Base-by-base conservation (phyloP, 1,140 invertebrate species). In the Drosophila obscura region DNA sequence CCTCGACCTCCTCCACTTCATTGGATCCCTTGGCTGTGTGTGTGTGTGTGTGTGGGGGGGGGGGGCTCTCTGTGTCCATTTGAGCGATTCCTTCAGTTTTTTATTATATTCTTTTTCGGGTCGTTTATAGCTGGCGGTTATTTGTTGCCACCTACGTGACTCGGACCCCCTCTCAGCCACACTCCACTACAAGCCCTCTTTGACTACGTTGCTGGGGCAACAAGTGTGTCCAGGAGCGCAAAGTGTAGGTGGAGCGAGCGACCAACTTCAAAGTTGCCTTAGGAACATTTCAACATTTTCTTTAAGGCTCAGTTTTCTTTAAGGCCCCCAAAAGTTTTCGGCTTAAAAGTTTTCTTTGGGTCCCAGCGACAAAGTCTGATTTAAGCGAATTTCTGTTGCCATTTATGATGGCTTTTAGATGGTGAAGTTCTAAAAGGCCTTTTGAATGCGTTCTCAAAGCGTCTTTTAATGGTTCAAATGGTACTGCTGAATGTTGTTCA, bases 81-180 rank as follows among this genome's bases (percentile, higher is more conserved):
- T 73, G 77, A 58, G 50, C 53, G 46, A 59, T 77, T 64, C 46
- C 61, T 51, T 64, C 22, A 55, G 49, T 75, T 78, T 75, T 55
- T 55, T 63, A 44, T 67, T 57, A 51, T 58, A 44, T 65, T 62
- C 48, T 58, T 49, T 26, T 56, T 60, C 2, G 51, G 62, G 50
- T 61, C 53, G 59, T 75, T 43, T 53, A 72, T 74, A 35, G 69
- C 83, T 73, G 72, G 64, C 75, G 77, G 79, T 63, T 79, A 79
- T 87, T 83, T 87, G 83, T 65, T 79, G 71, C 82, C 82, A 85
- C 69, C 83, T 78, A 88, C 80, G 80, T 84, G 80, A 65, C 80
- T 76, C 59, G 56, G 48, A 55, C 16, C 8, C 11, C 43, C 13
- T 16, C 6, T 4, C 31, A 35, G 13, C 45, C 15, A 4, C 24